Evolutionary conservation across 2,888 invertebrate genomes (phyloP).

Genomic region (Anaspis maculata): DNA sequence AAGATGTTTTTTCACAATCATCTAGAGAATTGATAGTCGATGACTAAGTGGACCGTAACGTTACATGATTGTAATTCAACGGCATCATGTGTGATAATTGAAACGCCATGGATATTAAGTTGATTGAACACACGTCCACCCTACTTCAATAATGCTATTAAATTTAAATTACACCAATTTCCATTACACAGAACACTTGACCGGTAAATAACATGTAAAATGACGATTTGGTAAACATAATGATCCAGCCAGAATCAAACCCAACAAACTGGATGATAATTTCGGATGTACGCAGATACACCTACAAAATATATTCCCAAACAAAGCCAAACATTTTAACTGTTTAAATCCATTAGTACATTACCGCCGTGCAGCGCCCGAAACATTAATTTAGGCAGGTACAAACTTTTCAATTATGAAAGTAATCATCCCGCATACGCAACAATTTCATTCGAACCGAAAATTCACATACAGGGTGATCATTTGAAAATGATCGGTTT

Average conservation of each 20-base stretch:
- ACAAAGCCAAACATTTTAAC: conserved; percentile 13
- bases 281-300: conserved; percentile 1
- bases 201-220: conserved; percentile 12
- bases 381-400: conserved; percentile 18
- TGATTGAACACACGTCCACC: too few relatives aligned
- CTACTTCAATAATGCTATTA: conserved; percentile 13
- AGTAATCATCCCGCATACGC: conserved; percentile 21
- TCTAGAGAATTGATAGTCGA: too few relatives aligned
- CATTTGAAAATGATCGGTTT: too few relatives aligned
- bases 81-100: too few relatives aligned
- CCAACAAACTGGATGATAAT: background rate
- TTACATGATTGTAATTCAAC: too few relatives aligned
- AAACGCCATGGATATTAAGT: too few relatives aligned
- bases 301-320: conserved; percentile 8
- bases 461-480: too few relatives aligned
- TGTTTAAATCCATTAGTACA: conserved; percentile 14
- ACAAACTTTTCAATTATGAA: conserved; percentile 26
- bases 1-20: too few relatives aligned
- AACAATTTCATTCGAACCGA: too few relatives aligned
- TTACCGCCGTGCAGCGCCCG: conserved; percentile 11
- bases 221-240: conserved; percentile 10
- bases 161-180: conserved; percentile 13
- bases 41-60: too few relatives aligned
- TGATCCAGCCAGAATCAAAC: conserved; percentile 5
- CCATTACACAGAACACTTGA: conserved; percentile 14